These are phyloP conservation scores for Diglossa cyanea DNA, from an alignment of 2,797 vertebrate genomes.

Conservation along the genomic window DNA sequence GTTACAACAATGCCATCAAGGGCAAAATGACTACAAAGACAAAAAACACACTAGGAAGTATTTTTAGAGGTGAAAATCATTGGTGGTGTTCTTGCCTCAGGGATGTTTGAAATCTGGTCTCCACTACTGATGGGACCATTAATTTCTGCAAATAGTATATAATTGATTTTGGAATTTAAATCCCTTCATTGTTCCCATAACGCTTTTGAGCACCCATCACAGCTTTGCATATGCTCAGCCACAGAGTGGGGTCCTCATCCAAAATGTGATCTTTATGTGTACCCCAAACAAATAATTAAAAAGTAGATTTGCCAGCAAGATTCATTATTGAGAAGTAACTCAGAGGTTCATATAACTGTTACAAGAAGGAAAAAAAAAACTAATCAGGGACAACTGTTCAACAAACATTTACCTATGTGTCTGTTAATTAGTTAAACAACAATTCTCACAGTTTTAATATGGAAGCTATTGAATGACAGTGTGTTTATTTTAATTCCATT, in stretches of 20 bases:
- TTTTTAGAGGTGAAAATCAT: neutral
- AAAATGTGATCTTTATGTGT: neutral
- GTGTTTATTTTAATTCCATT: neutral
- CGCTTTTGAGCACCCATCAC: neutral
- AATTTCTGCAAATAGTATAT: neutral
- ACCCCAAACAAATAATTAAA: neutral
- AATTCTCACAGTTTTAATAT: neutral
- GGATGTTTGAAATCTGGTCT: neutral
- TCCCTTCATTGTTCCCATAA: neutral
- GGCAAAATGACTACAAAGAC: neutral
- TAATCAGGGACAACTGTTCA: neutral
- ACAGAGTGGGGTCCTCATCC: neutral
- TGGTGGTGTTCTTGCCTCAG: neutral
- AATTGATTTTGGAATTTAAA: neutral
- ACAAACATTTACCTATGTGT: conserved; percentile 37
- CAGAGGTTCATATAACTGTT: neutral
- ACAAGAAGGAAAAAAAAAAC: neutral
- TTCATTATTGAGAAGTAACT: conserved; percentile 6
- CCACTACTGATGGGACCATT: neutral
- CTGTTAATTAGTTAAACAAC: neutral
- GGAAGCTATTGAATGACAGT: neutral
- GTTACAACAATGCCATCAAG: neutral
- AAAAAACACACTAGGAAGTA: neutral
- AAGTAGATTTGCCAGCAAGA: neutral
- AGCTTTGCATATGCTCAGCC: neutral